A percentile compares a stretch with the other conserved stretches of the same genome.
These are phyloP conservation scores for Molossus alvarezi DNA, from an alignment of 2,797 vertebrate genomes.

Conservation along the genomic window DNA sequence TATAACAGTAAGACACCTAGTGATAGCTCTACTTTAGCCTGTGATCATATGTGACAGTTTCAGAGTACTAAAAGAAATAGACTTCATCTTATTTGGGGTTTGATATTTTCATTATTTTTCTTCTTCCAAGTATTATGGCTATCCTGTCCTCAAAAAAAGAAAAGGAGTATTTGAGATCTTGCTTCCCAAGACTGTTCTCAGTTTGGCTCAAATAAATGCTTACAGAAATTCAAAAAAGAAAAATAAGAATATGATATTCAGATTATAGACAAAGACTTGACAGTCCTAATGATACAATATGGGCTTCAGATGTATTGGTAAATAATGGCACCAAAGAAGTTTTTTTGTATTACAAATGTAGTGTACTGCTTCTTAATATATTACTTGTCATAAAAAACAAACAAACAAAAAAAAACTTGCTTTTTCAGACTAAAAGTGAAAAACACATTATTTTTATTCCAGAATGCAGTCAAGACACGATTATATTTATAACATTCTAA, in stretches of 20 bases:
- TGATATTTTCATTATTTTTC: constrained; percentile 39
- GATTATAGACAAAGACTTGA: not conserved
- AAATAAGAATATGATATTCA: not conserved
- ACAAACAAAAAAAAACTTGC: not conserved
- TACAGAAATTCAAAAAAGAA: not conserved
- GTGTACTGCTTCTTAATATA: not conserved
- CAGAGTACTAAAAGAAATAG: not conserved
- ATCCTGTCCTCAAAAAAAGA: not conserved
- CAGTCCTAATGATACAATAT: not conserved
- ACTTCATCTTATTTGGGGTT: constrained; percentile 4
- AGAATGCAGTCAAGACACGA: constrained; percentile 79
- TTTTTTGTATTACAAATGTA: constrained; percentile 15
- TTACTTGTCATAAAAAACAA: constrained; percentile 33
- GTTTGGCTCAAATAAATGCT: not conserved
- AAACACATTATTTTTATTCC: constrained; percentile 74
- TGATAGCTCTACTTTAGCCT: not conserved
- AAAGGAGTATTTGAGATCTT: not conserved
- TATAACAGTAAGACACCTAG: not conserved
- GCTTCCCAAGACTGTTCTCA: not conserved
- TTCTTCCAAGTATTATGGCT: constrained; percentile 31
- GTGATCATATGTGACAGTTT: not conserved
- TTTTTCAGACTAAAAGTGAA: constrained; percentile 77
- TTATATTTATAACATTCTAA: constrained; percentile 82
- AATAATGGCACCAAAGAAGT: not conserved
- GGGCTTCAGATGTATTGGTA: not conserved